phyloP scores from a whole-genome alignment of 2,888 invertebrate species.

The Lasioglossum calceatum region DNA sequence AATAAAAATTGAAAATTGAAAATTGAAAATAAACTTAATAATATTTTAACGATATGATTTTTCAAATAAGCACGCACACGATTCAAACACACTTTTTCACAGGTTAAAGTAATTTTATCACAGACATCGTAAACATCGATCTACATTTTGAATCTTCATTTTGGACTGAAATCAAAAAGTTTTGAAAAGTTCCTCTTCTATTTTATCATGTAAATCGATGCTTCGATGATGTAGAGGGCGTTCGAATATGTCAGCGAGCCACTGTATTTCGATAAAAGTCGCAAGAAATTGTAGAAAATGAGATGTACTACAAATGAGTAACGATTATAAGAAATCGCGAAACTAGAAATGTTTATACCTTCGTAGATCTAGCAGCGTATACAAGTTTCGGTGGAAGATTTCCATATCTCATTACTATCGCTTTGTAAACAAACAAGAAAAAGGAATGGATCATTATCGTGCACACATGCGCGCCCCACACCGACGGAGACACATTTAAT shows the following conservation, averaged over 20 bases:
- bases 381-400: background rate
- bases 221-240: background rate
- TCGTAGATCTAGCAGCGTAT: background rate
- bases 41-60: too few relatives aligned
- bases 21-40: too few relatives aligned
- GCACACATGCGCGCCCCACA: background rate
- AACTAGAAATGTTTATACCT: background rate
- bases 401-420: background rate
- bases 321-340: background rate
- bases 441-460: background rate
- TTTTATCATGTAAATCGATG: too few relatives aligned
- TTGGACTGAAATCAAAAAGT: too few relatives aligned
- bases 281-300: background rate
- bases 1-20: too few relatives aligned
- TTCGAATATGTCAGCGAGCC: too few relatives aligned
- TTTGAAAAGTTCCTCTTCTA: too few relatives aligned
- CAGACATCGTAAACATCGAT: too few relatives aligned
- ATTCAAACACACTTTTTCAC: background rate
- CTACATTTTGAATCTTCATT: too few relatives aligned
- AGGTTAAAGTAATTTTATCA: background rate
- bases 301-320: background rate
- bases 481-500: background rate
- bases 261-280: background rate
- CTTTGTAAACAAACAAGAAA: background rate
- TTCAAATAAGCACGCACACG: too few relatives aligned